Evolutionary conservation across 2,797 vertebrate species (phyloP).

Genomic region (Rousettus madagascariensis): DNA sequence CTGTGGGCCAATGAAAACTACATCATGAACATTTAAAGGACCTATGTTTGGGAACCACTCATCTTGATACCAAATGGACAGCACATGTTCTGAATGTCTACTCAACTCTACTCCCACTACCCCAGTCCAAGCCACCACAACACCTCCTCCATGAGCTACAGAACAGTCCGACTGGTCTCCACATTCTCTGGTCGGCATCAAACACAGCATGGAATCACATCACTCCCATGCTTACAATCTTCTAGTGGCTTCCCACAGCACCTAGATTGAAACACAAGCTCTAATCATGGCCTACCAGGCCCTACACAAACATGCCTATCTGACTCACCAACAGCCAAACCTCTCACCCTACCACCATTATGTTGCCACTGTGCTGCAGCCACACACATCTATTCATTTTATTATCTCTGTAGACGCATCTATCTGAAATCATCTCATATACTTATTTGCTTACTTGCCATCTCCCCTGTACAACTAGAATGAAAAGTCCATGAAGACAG

Average conservation of each 20-base stretch:
- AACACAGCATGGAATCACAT: not conserved
- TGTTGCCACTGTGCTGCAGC: not conserved
- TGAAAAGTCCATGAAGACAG: not conserved
- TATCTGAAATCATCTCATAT: not conserved
- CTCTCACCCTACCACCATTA: accelerated
- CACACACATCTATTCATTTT: not conserved
- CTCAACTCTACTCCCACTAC: not conserved
- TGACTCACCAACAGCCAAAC: no score
- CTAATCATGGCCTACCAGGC: not conserved
- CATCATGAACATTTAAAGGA: not conserved
- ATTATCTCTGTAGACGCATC: not conserved
- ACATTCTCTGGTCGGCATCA: not conserved
- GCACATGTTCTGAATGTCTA: not conserved
- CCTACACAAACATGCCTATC: accelerated
- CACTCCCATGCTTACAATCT: not conserved
- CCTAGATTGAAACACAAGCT: not conserved
- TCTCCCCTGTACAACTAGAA: not conserved
- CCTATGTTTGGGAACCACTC: not conserved
- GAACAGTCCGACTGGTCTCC: not conserved
- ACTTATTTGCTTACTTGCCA: not conserved
- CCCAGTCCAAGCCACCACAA: not conserved
- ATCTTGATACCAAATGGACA: no score
- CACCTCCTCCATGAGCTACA: not conserved
- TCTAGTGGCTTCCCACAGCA: not conserved
- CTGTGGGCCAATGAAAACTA: not conserved